phyloP scores from a whole-genome alignment of 1,140 invertebrate species.

The Drosophila erecta region DNA sequence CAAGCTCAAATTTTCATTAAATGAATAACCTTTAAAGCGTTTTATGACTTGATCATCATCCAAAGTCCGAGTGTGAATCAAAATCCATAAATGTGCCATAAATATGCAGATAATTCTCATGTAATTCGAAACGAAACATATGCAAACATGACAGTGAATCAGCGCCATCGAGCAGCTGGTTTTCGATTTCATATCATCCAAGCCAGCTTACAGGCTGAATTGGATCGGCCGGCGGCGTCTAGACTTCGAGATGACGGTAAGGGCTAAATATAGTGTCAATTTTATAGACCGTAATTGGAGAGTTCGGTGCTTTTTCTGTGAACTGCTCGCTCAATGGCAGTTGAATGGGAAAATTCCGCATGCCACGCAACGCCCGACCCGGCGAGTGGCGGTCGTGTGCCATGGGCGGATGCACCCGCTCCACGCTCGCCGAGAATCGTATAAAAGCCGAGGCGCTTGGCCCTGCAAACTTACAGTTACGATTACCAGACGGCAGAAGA shows the following conservation, averaged over 20 bases:
- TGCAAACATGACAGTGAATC: slow-evolving; percentile 34
- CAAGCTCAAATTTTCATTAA: slow-evolving; percentile 4
- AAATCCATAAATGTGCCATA: slow-evolving; percentile 5
- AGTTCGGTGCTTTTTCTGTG: slow-evolving; percentile 56
- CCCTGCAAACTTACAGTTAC: slow-evolving; percentile 28
- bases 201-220: slow-evolving; percentile 36
- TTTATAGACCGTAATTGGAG: slow-evolving; percentile 38
- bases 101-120: slow-evolving; percentile 19
- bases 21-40: slow-evolving; percentile 3
- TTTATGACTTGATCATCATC: no score
- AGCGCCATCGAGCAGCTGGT: background rate
- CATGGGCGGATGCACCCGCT: slow-evolving; percentile 33
- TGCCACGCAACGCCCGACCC: slow-evolving; percentile 12
- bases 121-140: slow-evolving; percentile 24
- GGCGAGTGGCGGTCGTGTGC: slow-evolving; percentile 40
- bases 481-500: slow-evolving; percentile 24
- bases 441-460: slow-evolving; percentile 50
- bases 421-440: slow-evolving; percentile 51
- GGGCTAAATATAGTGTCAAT: slow-evolving; percentile 57
- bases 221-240: slow-evolving; percentile 24
- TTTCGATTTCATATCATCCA: slow-evolving; percentile 27
- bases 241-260: slow-evolving; percentile 29
- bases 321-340: slow-evolving; percentile 38
- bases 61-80: slow-evolving; percentile 32
- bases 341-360: slow-evolving; percentile 59